Base-by-base conservation (phyloP, 2,797 vertebrate genomes). In the Clamator glandarius region DNA sequence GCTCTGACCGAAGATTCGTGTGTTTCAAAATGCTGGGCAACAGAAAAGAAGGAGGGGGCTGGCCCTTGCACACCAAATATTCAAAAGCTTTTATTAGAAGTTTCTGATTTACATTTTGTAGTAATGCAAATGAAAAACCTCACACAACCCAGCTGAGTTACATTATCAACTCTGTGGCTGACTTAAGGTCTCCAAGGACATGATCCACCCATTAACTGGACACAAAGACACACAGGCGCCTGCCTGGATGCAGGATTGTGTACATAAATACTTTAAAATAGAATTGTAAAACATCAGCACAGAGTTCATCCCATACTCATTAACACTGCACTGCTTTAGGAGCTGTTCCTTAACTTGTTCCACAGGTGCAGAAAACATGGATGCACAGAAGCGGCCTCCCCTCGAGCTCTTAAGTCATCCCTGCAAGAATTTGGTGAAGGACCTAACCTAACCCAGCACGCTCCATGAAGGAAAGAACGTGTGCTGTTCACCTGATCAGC, bases 241-340 rank as follows among this genome's bases (percentile, higher is more conserved):
- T 9, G 14, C 25, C 52, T 17, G 19, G 54, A 12, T 35, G 41
- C 31, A 64, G 58, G 77, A 44, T 28, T 46, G 23, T 1, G 1
- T 17, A 81, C 12, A 3, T 31, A n/a, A 9, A n/a, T 31, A 29
- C 29, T 42, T 35, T 46, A 39, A 46, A 68, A 35, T 29, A 16
- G 1, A 20, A 24, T 39, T 72, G 19, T 24, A 11, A 35, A 6
- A 41, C 69, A 15, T 55, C 50, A 31, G 50, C 57, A n/a, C 50
- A 57, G 8, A n/a, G 42, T 15, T n/a, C 35, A 57, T n/a, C 36
- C 20, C 19, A 8, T 36, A 9, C 21, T 39, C 35, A 20, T 59
- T 12, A 31, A 8, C 13, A 25, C 0, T 14, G 54, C 13, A 51
- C 0, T 0, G 35, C 46, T 44, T 68, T 35, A 20, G 33, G 19